phyloP scores from a whole-genome alignment of 2,797 vertebrate species.

The Lateolabrax maculatus region DNA sequence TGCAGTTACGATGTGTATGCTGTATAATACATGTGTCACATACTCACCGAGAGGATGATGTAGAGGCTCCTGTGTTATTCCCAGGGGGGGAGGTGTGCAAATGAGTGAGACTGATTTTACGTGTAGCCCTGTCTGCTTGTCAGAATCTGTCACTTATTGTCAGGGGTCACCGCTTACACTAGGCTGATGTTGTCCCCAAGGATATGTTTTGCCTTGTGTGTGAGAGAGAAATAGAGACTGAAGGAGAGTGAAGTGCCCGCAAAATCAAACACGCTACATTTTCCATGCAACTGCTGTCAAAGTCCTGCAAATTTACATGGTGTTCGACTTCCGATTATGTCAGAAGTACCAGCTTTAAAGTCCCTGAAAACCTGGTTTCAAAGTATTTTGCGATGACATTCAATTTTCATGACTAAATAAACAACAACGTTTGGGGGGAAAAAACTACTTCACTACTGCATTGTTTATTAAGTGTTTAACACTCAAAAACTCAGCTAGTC shows the following conservation, averaged over 20 bases:
- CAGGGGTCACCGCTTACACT: conserved; percentile 80
- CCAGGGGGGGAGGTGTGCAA: conserved; percentile 75
- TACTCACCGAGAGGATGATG: conserved; percentile 52
- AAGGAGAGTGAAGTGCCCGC: conserved; percentile 54
- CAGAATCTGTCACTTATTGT: conserved; percentile 82
- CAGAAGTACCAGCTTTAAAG: conserved; percentile 1
- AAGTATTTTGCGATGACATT: neutral
- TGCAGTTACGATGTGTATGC: conserved; percentile 7
- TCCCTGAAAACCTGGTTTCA: neutral
- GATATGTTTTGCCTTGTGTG: conserved; percentile 75
- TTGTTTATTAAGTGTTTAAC: neutral
- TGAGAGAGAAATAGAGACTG: conserved; percentile 60
- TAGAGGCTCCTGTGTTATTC: conserved; percentile 54
- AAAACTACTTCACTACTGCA: neutral
- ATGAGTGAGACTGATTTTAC: conserved; percentile 82
- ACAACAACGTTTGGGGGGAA: neutral
- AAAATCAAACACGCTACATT: conserved; percentile 64
- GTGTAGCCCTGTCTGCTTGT: conserved; percentile 80
- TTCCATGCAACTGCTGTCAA: conserved; percentile 52
- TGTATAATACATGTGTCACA: conserved; percentile 41
- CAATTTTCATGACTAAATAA: neutral
- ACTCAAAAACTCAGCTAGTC: neutral
- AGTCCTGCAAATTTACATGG: conserved; percentile 41
- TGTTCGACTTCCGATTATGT: conserved; percentile 19
- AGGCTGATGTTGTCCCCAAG: conserved; percentile 72